Evolutionary conservation across 1,140 invertebrate genomes (phyloP), one percentile per base, ranked within the genome.

Genomic region (Hermetia illucens): DNA sequence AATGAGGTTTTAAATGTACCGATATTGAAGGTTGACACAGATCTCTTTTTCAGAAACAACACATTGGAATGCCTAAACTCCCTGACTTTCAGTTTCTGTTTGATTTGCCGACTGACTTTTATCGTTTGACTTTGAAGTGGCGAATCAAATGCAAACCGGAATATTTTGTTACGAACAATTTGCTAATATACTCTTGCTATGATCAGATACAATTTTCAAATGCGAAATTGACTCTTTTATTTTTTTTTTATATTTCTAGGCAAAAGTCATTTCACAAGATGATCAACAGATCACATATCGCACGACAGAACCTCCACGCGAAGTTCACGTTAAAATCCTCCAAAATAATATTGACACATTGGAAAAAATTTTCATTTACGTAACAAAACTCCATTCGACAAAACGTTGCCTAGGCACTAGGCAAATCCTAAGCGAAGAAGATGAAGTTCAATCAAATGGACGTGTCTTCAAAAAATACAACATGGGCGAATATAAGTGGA

Each of bases 391-490:
- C 33, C 82, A 89, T 62, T 66, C 68, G 0, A 66, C 76, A 6
- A 79, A 79, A 47, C 72, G 65, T 21, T 94, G 88, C 51, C 69
- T 97, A 19, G 95, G 95, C 9, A 93, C 89, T 0, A 68, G 95
- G 32, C 74, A 92, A 48, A 80, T 98, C 35, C 66, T 96, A 4
- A 78, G 79, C 33, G 92, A 95, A 58, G 89, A 94, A 54, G 89
- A 97, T 52, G 93, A 98, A 59, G 59, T 77, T 2, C 91, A 97
- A 57, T 75, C 82, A 1, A 93, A 95, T 63, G 94, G 94, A 31
- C 75, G 86, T 53, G 72, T 95, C 16, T 98, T 98, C 53, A 96
- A 96, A 65, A 98, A 99, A 75, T 85, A 89, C 63, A 83, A 85
- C 51, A 80, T 94, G 74, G 91, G 90, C 20, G 79, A 89, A 5